Base-by-base conservation (phyloP, 2,888 invertebrate genomes). In the Epistrophella euchroma region DNA sequence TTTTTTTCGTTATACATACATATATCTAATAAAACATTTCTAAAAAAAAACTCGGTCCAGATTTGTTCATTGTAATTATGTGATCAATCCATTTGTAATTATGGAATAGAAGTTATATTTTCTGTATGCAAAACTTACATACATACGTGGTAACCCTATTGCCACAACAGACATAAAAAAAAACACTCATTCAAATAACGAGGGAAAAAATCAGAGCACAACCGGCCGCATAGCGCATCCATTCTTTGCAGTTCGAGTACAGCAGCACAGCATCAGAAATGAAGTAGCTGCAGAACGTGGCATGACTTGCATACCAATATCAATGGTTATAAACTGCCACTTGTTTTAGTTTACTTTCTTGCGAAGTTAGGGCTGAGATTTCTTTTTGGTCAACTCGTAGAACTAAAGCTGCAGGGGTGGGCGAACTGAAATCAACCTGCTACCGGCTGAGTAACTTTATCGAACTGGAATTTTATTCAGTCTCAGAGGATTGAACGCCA, bases 241-340 rank as follows among this genome's bases (percentile, higher is more conserved):
- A 88, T 84, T 74, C 83, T 78, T 77, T 71, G 75, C 80, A 78
- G 71, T 55, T 28, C 9, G 7, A 43, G 32, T 45, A 28, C 28
- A 28, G 28, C 28, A 45, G 64, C 64, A 64, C 40, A 32, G 4
- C 35, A 35, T n/a, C 62, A 75, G 60, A 82, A 74, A 79, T 79
- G 74, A 77, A 79, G 68, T 86, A 84, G 84, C 84, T 81, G 81
- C 58, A 84, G 79, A 87, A 64, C 74, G 87, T 88, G 87, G 87
- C 87, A 87, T 88, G 88, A 87, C 87, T 87, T 87, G 87, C 84
- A 88, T 88, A 87, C 84, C 84, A 87, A 88, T 87, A 87, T 80
- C 80, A 81, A 70, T 77, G 76, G 80, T 77, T 81, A 81, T 76
- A 85, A 81, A 68, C 76, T 76, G 80, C 85, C 80, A 80, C 80